Conservation (phyloP, 92 coral and sea anemone species). For the Parazoanthus atlanticus region DNA sequence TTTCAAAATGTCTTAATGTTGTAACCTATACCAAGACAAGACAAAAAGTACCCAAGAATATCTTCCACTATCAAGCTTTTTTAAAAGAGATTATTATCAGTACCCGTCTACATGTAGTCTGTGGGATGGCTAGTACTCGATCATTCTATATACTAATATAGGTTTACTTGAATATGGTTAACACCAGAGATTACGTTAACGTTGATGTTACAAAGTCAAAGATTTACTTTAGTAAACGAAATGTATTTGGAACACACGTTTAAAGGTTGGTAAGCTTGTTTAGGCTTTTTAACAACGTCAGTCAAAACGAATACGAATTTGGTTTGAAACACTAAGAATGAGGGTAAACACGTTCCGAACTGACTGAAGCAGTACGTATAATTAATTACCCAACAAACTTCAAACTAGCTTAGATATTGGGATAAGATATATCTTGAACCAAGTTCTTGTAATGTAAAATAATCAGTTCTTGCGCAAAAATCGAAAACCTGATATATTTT, state of each 20-base stretch:
- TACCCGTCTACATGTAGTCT: too few relatives aligned
- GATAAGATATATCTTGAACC: neutral
- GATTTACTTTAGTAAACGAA: too few relatives aligned
- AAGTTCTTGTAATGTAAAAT: neutral
- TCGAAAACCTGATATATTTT: neutral
- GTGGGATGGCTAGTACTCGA: too few relatives aligned
- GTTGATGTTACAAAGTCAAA: too few relatives aligned
- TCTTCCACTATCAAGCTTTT: too few relatives aligned
- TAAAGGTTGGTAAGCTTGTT: slow-evolving; percentile 15
- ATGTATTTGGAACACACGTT: slow-evolving; percentile 37
- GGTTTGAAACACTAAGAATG: neutral
- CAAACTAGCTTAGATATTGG: neutral
- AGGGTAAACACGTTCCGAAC: too few relatives aligned
- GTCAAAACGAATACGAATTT: neutral
- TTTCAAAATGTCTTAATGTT: slow-evolving; percentile 34
- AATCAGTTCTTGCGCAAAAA: neutral
- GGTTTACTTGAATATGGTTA: too few relatives aligned
- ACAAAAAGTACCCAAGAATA: neutral
- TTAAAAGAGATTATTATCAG: too few relatives aligned
- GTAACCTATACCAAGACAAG: slow-evolving; percentile 9
- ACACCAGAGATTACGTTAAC: too few relatives aligned
- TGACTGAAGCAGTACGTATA: too few relatives aligned
- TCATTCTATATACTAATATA: too few relatives aligned
- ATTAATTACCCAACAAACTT: neutral
- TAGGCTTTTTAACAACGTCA: neutral